phyloP scores from a whole-genome alignment of 2,888 invertebrate species.

The Drosophila cognata region DNA sequence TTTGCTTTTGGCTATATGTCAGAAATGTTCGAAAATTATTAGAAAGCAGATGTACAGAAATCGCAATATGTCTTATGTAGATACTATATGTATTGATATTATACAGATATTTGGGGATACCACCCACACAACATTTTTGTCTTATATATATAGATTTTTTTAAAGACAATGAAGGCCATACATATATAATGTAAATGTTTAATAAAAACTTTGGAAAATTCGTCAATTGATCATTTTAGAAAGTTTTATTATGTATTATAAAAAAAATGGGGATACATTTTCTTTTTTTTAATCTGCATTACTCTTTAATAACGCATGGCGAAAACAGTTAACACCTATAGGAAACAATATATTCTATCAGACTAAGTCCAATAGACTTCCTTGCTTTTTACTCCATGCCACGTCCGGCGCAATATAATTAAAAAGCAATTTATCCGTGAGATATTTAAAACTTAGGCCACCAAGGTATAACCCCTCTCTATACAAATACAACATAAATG shows the following conservation, averaged over 20 bases:
- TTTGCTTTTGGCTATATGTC: constrained; percentile 56
- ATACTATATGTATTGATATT: background rate
- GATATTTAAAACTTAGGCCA: constrained; percentile 8
- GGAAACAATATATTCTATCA: background rate
- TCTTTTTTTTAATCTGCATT: background rate
- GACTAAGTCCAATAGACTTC: no score
- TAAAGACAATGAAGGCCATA: constrained; percentile 52
- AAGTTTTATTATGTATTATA: background rate
- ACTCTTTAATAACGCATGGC: background rate
- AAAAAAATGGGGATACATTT: background rate
- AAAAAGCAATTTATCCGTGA: constrained; percentile 2
- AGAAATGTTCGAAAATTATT: constrained; percentile 63
- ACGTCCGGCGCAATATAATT: background rate
- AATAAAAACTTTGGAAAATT: background rate
- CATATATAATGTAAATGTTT: background rate
- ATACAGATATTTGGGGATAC: constrained; percentile 17
- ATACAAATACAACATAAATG: constrained; percentile 58
- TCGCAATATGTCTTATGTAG: constrained; percentile 9
- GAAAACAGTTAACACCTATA: background rate
- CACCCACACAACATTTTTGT: constrained; percentile 52
- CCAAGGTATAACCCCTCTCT: background rate
- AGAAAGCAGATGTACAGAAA: constrained; percentile 44
- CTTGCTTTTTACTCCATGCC: background rate
- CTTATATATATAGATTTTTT: constrained; percentile 22
- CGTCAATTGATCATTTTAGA: background rate